Evolutionary conservation across 2,113 vertebrate species (phyloP).

Genomic region (Willisornis vidua): DNA sequence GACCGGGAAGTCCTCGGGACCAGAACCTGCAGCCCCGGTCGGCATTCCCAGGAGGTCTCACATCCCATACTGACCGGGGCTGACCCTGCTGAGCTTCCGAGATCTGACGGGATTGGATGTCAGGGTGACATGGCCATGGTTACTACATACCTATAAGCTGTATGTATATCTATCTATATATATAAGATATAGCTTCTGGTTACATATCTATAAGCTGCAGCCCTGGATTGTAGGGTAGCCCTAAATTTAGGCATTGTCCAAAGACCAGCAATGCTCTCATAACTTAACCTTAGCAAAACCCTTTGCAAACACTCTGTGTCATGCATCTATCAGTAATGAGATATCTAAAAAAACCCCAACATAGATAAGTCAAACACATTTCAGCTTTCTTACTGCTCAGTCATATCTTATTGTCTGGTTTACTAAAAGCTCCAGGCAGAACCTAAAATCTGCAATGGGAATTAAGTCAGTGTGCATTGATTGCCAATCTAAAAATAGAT

Average conservation of each 20-base stretch:
- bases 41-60: too few species aligned
- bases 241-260: neutral
- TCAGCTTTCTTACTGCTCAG: neutral
- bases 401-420: neutral
- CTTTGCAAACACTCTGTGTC: neutral
- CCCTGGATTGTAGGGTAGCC: neutral
- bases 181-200: neutral
- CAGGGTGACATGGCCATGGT: too few species aligned
- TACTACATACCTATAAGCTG: neutral
- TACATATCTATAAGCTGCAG: neutral
- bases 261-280: neutral
- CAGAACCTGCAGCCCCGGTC: too few species aligned
- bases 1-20: too few species aligned
- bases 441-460: neutral
- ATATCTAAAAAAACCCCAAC: neutral
- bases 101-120: too few species aligned
- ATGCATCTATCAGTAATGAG: neutral
- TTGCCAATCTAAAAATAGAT: neutral
- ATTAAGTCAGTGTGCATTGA: neutral
- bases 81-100: too few species aligned
- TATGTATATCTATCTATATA: too few species aligned
- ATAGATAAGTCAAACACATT: neutral
- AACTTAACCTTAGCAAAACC: neutral
- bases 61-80: too few species aligned
- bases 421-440: neutral